Base-by-base conservation (phyloP, 2,888 invertebrate genomes). In the Argynnis bischoffii region DNA sequence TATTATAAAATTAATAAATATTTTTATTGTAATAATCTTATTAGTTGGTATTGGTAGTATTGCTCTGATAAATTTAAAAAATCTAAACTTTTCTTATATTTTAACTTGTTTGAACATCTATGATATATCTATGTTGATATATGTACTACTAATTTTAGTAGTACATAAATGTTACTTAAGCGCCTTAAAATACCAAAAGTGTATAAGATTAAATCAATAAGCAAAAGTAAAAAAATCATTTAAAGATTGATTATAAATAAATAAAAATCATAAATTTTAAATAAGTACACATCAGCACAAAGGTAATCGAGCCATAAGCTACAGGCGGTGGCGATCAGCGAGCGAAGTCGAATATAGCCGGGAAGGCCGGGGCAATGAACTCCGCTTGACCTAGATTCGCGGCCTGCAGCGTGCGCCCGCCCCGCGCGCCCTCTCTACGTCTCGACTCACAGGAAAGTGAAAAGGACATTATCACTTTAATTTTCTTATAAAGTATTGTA, bases 341-440 rank as follows among this genome's bases (percentile, higher is more conserved):
- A 88, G 88, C 89, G 88, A 85, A 85, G 86, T 87, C 88, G 83
- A 90, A 92, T 91, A 91, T 91, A 92, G 90, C 87, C 84, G 90
- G 90, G 92, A 92, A 92, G 92, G 92, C 92, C 92, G 92, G 92
- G 90, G 90, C 91, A 91, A 91, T 89, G 92, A 92, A 90, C 92
- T 92, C 90, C 78, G 91, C 88, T 88, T 91, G 92, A 92, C 92
- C 92, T 80, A 92, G 92, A 89, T 92, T 83, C 79, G 84, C 79
- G 75, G 75, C 76, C 72, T 72, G 74, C 80, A 64, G 78, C 76
- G 71, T 76, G 73, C 77, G 66, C 55, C 47, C 73, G 63, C 61
- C 71, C 75, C 77, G 56, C 67, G 64, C 67, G 63, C 67, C 69
- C 67, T 66, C 72, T 67, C 67, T 65, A 74, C 74, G 74, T 74